Evolutionary conservation across 2,888 invertebrate genomes (phyloP).

Genomic region (Campopleginae sp.): DNA sequence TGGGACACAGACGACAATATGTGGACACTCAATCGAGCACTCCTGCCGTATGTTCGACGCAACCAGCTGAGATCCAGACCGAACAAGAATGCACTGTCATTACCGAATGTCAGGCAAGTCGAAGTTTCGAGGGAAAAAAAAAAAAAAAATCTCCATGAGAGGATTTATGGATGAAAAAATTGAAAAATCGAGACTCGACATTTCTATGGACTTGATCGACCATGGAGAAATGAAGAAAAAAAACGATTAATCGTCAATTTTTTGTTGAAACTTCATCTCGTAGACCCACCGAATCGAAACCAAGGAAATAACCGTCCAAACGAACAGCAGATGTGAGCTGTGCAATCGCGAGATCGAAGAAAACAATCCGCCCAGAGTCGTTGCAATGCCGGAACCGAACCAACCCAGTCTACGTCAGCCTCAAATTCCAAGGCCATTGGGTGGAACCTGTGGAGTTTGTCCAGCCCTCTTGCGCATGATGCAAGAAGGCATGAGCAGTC

Average conservation of each 20-base stretch:
- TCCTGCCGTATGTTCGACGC: conserved; percentile 60
- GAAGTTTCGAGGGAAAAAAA: not conserved
- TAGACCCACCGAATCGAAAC: conserved; percentile 73
- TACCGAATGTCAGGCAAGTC: conserved; percentile 67
- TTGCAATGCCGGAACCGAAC: not conserved
- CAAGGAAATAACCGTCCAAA: conserved; percentile 75
- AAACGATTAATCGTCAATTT: not conserved
- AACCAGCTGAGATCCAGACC: conserved; percentile 72
- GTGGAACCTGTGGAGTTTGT: conserved; percentile 69
- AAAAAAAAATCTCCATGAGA: no score
- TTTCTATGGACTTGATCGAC: not conserved
- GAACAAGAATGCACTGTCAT: conserved; percentile 60
- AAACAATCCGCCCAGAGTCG: conserved; percentile 18
- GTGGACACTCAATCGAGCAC: conserved; percentile 71
- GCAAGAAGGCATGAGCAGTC: conserved; percentile 65
- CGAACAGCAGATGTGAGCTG: conserved; percentile 73
- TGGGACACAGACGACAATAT: conserved; percentile 71
- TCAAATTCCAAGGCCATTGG: conserved; percentile 25
- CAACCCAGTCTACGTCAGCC: not conserved
- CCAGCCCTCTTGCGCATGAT: conserved; percentile 75
- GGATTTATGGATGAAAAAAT: no score
- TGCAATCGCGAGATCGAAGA: conserved; percentile 72
- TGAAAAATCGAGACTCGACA: no score
- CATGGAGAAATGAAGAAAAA: no score
- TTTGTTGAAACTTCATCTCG: not conserved